phyloP scores from a whole-genome alignment of 2,888 invertebrate species.

The Agriopis marginaria region DNA sequence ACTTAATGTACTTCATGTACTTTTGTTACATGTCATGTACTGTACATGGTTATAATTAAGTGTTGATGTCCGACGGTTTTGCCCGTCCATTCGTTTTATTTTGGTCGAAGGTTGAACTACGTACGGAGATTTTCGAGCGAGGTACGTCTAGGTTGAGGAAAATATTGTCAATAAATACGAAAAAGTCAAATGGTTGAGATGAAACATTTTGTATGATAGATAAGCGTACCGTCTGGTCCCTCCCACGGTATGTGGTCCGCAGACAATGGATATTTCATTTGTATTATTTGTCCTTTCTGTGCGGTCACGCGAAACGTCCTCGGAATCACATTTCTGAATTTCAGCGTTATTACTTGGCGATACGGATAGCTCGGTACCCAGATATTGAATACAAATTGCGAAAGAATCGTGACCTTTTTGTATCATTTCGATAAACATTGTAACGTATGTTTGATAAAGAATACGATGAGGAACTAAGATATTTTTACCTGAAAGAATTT shows the following conservation, averaged over 20 bases:
- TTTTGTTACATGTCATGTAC: too few species aligned
- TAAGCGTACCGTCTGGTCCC: constrained; percentile 9
- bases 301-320: constrained; percentile 26
- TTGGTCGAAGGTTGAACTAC: too few species aligned
- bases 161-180: neutral
- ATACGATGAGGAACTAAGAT: neutral
- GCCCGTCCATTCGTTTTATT: too few species aligned
- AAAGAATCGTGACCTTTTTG: constrained; percentile 31
- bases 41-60: too few species aligned
- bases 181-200: constrained; percentile 6
- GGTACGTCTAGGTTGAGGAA: too few species aligned
- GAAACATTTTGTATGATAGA: constrained; percentile 3
- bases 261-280: constrained; percentile 34
- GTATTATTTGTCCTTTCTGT: constrained; percentile 33
- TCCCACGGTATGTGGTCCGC: constrained; percentile 16
- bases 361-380: constrained; percentile 22
- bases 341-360: constrained; percentile 33
- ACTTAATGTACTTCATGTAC: too few species aligned
- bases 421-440: constrained; percentile 23
- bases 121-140: too few species aligned
- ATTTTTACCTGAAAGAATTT: neutral
- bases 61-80: too few species aligned
- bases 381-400: constrained; percentile 33
- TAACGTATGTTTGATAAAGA: constrained; percentile 11
- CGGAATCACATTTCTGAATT: constrained; percentile 33